phyloP scores from a whole-genome alignment of 2,888 invertebrate genomes.

The Aplocera efformata region DNA sequence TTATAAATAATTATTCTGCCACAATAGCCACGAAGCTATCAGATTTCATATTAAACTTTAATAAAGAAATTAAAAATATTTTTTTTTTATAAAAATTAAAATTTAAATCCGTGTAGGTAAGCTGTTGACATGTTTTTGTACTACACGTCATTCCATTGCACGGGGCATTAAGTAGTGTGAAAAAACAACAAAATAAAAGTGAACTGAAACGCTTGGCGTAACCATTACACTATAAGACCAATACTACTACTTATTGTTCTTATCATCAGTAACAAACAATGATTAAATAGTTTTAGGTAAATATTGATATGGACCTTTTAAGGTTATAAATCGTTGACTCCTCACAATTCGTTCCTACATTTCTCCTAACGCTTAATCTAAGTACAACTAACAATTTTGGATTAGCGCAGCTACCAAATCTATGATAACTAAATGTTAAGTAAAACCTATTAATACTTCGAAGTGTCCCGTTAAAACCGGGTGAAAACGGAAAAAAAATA shows the following conservation, averaged over 20 bases:
- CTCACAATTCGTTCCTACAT: slow-evolving; percentile 56
- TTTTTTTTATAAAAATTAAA: too few species aligned
- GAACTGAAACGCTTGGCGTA: slow-evolving; percentile 70
- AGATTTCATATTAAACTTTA: too few species aligned
- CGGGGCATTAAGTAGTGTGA: slow-evolving; percentile 11
- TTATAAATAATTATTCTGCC: too few species aligned
- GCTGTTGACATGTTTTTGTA: too few species aligned
- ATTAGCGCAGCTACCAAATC: slow-evolving; percentile 55
- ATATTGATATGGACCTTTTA: slow-evolving; percentile 80
- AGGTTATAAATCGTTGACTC: slow-evolving; percentile 69
- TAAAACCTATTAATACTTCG: slow-evolving; percentile 75
- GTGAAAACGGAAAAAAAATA: slow-evolving; percentile 50
- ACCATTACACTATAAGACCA: slow-evolving; percentile 39
- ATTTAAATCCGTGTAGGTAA: too few species aligned
- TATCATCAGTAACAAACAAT: slow-evolving; percentile 70
- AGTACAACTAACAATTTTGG: slow-evolving; percentile 60
- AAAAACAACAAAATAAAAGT: slow-evolving; percentile 18
- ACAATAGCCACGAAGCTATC: too few species aligned
- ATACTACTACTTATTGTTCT: slow-evolving; percentile 77
- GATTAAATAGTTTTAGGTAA: slow-evolving; percentile 70
- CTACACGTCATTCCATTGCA: slow-evolving; percentile 1
- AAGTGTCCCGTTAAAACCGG: slow-evolving; percentile 73
- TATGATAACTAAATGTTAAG: slow-evolving; percentile 39
- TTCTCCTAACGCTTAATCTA: slow-evolving; percentile 60
- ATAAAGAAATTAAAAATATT: too few species aligned